Percentiles rank a stretch among this genome's conserved stretches.
Conservation (phyloP, 2,113 vertebrate genomes). For the Tragelaphus scriptus region DNA sequence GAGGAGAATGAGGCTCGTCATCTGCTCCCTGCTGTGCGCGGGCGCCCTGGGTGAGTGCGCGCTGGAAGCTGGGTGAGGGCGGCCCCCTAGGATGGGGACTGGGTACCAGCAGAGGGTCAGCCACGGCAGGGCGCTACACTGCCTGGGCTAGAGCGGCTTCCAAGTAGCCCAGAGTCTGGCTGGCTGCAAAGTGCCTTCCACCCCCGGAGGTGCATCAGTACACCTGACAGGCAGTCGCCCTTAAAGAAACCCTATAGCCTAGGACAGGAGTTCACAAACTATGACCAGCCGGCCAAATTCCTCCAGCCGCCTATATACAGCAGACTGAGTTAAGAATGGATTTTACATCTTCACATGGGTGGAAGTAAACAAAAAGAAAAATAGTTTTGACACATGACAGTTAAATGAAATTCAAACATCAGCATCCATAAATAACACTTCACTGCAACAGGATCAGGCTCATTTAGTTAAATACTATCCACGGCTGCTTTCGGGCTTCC, state of each 20-base stretch:
- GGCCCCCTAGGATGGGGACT: neutral
- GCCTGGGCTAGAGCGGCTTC: neutral
- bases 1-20: neutral
- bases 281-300: neutral
- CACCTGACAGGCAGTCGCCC: neutral
- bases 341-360: neutral
- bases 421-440: neutral
- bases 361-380: neutral
- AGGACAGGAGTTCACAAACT: neutral
- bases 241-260: neutral
- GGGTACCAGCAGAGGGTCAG: neutral
- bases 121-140: neutral
- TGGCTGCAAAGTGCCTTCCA: neutral
- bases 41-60: conserved; percentile 47
- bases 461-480: neutral
- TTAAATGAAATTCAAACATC: neutral
- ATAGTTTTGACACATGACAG: neutral
- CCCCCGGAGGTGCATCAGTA: neutral
- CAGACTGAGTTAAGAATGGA: neutral
- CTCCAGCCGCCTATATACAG: neutral
- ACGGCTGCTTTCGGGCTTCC: neutral
- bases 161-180: neutral
- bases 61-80: neutral
- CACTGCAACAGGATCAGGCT: neutral
- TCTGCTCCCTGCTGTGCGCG: neutral